phyloP scores from a whole-genome alignment of 2,113 vertebrate species.

The Capricornis sumatraensis region DNA sequence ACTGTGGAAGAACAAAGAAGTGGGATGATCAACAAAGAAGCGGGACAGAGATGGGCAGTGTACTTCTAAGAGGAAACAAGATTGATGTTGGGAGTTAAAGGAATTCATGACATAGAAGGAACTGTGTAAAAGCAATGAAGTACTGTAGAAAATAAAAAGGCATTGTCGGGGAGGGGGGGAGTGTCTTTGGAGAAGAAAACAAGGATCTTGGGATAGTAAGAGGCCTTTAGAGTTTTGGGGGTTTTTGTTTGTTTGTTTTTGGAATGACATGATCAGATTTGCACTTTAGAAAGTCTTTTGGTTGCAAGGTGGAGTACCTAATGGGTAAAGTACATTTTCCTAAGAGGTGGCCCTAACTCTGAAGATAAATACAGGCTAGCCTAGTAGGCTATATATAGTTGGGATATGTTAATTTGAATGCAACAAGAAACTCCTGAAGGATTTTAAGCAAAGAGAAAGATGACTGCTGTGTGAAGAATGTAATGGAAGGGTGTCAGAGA shows the following conservation, averaged over 20 bases:
- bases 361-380: not conserved
- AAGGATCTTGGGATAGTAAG: not conserved
- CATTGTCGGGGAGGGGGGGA: not conserved
- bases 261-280: not conserved
- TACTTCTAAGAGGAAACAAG: not conserved
- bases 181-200: not conserved
- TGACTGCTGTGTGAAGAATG: not conserved
- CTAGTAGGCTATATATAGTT: not conserved
- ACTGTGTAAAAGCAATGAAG: not conserved
- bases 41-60: not conserved
- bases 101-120: not conserved
- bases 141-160: constrained; percentile 17
- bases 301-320: not conserved
- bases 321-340: not conserved
- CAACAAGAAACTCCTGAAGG: not conserved
- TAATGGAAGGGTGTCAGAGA: not conserved
- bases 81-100: not conserved
- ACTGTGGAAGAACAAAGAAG: not conserved
- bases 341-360: constrained; percentile 6
- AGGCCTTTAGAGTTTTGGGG: not conserved
- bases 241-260: not conserved
- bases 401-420: not conserved
- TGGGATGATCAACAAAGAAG: not conserved
- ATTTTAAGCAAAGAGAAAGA: not conserved
- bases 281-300: not conserved